Conservation (phyloP, 2,113 vertebrate genomes). For the Gadus chalcogrammus region DNA sequence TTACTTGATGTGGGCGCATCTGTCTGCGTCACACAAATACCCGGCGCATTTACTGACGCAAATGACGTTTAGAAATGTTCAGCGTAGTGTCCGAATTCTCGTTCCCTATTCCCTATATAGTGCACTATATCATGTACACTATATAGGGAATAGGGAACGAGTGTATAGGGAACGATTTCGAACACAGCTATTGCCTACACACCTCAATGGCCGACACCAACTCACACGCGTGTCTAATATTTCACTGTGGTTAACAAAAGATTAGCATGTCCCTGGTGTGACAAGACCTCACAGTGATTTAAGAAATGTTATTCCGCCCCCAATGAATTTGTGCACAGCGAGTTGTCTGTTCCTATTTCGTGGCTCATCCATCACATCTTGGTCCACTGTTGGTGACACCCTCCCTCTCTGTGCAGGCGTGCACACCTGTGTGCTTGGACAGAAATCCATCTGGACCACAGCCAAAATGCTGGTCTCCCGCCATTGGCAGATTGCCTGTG, state of each 20-base stretch:
- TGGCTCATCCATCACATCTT: constrained; percentile 64
- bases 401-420: constrained; percentile 35
- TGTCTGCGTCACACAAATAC: no score
- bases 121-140: no score
- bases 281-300: neutral
- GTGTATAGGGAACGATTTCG: no score
- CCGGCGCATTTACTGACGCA: no score
- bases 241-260: neutral
- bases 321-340: constrained; percentile 39
- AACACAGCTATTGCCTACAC: no score
- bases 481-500: neutral
- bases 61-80: no score
- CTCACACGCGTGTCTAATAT: neutral
- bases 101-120: no score
- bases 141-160: no score
- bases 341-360: constrained; percentile 61
- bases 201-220: no score
- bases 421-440: constrained; percentile 49
- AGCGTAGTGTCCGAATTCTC: no score
- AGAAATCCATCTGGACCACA: neutral
- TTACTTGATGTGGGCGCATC: no score
- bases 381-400: constrained; percentile 41
- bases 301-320: no score
- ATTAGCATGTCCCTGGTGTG: neutral
- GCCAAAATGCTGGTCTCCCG: neutral